Conservation (phyloP, 2,113 vertebrate genomes). For the Empidonax alnorum region DNA sequence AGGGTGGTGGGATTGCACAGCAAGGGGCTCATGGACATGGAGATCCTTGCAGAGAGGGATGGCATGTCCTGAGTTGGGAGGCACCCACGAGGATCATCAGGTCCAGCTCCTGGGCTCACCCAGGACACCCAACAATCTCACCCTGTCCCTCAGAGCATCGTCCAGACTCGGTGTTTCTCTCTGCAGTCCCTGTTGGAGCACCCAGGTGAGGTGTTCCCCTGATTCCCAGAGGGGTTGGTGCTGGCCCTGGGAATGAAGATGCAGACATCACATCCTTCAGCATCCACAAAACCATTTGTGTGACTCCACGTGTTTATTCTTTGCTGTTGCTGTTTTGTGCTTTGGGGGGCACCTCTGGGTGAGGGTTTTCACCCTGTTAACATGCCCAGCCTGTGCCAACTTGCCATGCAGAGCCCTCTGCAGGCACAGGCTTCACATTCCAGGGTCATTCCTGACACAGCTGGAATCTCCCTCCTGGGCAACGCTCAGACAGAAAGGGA, state of each 20-base stretch:
- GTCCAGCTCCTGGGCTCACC: background rate
- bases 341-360: background rate
- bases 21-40: background rate
- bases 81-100: background rate
- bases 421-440: background rate
- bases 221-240: background rate
- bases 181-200: background rate
- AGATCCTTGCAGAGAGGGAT: background rate
- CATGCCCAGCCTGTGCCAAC: accelerated
- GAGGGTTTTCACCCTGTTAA: background rate
- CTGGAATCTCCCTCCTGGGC: background rate
- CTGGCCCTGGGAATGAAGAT: too few relatives aligned
- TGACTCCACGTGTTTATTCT: background rate
- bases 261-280: background rate
- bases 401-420: background rate
- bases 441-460: background rate
- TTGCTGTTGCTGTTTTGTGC: background rate
- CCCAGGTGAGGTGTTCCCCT: accelerated
- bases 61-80: background rate
- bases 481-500: background rate
- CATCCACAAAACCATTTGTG: accelerated
- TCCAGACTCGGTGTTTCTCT: background rate
- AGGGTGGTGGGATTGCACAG: background rate
- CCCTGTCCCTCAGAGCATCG: background rate
- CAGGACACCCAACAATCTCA: background rate